Base-by-base conservation (phyloP, 2,888 invertebrate genomes). In the Linnaemya vulpina region DNA sequence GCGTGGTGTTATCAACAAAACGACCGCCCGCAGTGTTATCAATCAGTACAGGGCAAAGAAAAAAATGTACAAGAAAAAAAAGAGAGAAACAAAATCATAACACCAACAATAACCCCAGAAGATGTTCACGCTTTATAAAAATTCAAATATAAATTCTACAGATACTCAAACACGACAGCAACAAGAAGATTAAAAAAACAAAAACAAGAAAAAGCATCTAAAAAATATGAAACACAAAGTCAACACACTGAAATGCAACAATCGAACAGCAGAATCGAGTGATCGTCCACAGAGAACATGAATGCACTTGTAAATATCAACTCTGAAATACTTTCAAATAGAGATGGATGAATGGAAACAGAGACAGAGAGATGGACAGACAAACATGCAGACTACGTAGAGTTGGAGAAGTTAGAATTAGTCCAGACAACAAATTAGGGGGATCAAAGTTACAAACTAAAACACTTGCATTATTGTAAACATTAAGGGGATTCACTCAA, bases 11-110 rank as follows among this genome's bases (percentile, higher is more conserved):
- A 81, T 74, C 77, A 86, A 63, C 62, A 58, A 87, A 81, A 78
- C 63, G 88, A 87, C 89, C 89, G 89, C 89, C 89, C 88, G 88
- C 87, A 87, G 88, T 86, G 88, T 88, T 88, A 88, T 88, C 89
- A 89, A 89, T 88, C 89, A 89, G 85, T 87, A 84, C 25, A 74
- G n/a, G 67, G 51, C 58, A 55, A 65, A 17, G 17, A 60, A 53
- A 80, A 43, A 38, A 70, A 70, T 9, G 0, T 46, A 7, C n/a
- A 46, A 15, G 22, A 43, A 15, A 38, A 63, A 49, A 65, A 15
- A 8, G n/a, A n/a, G n/a, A n/a, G n/a, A n/a, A n/a, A n/a, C n/a
- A n/a, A 63, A 71, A 40, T 51, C 25, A 71, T 73, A 40, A 67
- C 55, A 77, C 53, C 73, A 73, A 20, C 73, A 62, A 77, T 49